phyloP scores from a whole-genome alignment of 2,113 vertebrate species.

The Ovibos moschatus region DNA sequence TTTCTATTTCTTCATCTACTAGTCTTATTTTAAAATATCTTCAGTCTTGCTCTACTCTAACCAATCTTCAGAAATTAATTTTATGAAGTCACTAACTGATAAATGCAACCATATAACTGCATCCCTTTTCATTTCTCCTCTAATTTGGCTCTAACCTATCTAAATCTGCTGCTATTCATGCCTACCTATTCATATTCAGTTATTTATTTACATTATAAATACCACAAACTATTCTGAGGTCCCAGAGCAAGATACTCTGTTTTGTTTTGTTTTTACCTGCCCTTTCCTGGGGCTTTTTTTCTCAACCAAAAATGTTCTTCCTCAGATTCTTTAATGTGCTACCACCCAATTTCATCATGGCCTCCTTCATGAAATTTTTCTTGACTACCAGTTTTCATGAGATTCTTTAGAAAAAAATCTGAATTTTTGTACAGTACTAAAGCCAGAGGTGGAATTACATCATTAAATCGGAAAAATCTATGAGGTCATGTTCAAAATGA shows the following conservation, averaged over 20 bases:
- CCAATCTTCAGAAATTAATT: background rate
- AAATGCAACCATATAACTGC: background rate
- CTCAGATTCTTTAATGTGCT: background rate
- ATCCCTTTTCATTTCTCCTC: background rate
- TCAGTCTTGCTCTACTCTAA: background rate
- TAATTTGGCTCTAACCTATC: constrained; percentile 15
- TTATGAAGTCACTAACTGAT: background rate
- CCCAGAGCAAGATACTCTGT: background rate
- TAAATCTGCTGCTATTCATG: background rate
- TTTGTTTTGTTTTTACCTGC: background rate
- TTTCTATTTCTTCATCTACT: background rate
- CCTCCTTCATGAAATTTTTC: background rate
- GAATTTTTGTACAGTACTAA: constrained; percentile 8
- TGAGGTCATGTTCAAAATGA: background rate
- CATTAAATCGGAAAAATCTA: constrained; percentile 10
- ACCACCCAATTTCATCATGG: background rate
- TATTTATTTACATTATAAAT: background rate
- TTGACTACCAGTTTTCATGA: background rate
- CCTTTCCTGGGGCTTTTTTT: background rate
- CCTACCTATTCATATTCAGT: background rate
- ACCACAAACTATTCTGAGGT: background rate
- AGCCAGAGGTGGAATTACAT: background rate
- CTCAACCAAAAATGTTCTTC: background rate
- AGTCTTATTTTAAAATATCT: background rate
- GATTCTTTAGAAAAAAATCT: background rate